These are phyloP conservation scores for Phlogophora meticulosa DNA, from an alignment of 2,888 invertebrate genomes.

Conservation along the genomic window DNA sequence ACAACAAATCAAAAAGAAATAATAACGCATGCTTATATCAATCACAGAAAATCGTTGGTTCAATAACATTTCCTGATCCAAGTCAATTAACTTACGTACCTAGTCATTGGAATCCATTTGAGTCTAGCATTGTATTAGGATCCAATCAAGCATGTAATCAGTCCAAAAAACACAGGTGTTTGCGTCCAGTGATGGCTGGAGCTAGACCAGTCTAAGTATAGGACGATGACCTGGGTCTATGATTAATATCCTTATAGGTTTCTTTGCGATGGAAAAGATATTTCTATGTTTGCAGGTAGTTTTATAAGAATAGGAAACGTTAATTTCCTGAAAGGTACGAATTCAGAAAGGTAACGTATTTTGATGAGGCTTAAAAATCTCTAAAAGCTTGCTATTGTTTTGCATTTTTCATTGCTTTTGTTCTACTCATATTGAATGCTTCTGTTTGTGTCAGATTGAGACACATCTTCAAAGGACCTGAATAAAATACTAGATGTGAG, in stretches of 20 bases:
- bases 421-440: too few relatives aligned
- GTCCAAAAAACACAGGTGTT: conserved; percentile 61
- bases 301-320: too few relatives aligned
- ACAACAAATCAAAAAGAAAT: neutral
- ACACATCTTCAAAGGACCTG: too few relatives aligned
- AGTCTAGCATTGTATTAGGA: conserved; percentile 51
- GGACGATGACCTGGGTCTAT: conserved; percentile 50
- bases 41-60: conserved; percentile 34
- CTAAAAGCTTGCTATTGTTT: too few relatives aligned
- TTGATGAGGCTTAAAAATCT: too few relatives aligned
- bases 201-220: conserved; percentile 42
- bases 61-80: conserved; percentile 46
- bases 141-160: conserved; percentile 64
- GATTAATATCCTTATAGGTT: conserved; percentile 36
- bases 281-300: neutral
- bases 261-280: conserved; percentile 23
- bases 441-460: too few relatives aligned
- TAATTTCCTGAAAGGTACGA: too few relatives aligned
- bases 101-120: conserved; percentile 44
- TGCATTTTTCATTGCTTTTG: too few relatives aligned
- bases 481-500: neutral
- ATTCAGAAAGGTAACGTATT: too few relatives aligned
- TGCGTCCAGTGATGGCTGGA: conserved; percentile 56
- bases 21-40: conserved; percentile 2
- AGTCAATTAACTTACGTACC: conserved; percentile 45